Percentiles rank a stretch among this genome's conserved stretches.
Conservation (phyloP, 2,797 vertebrate species). For the Microcaecilia unicolor region DNA sequence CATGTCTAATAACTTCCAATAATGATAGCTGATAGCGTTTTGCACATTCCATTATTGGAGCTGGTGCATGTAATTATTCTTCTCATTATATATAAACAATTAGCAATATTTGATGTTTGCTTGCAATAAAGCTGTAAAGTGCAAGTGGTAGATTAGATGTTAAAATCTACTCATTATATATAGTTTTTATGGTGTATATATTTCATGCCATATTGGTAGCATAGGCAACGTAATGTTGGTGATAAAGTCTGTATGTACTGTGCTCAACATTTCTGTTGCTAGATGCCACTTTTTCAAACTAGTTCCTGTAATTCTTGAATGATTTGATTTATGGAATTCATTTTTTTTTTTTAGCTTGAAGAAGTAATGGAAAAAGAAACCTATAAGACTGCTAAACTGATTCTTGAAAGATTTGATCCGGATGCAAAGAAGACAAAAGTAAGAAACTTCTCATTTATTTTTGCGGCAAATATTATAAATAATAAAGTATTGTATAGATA, state of each 20-base stretch:
- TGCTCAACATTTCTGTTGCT: constrained; percentile 15
- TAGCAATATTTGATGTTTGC: constrained; percentile 79
- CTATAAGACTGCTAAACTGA: constrained; percentile 94
- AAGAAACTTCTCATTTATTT: constrained; percentile 25
- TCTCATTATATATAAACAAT: constrained; percentile 98
- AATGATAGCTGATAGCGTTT: constrained; percentile 99
- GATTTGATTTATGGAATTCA: constrained; percentile 23
- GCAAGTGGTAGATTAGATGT: constrained; percentile 45
- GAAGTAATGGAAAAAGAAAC: constrained; percentile 99
- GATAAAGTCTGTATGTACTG: neutral
- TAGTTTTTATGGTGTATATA: constrained; percentile 14
- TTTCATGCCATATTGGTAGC: constrained; percentile 12
- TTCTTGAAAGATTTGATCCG: constrained; percentile 95
- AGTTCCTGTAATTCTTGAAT: accelerated
- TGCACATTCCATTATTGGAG: constrained; percentile 98
- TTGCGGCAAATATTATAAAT: neutral
- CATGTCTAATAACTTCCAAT: constrained; percentile 99
- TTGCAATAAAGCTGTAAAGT: constrained; percentile 73
- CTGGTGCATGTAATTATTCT: constrained; percentile 98
- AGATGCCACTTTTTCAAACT: constrained; percentile 16
- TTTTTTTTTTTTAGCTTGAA: constrained; percentile 75
- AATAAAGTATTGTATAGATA: constrained; percentile 15
- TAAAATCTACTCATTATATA: constrained; percentile 35
- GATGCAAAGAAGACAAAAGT: constrained; percentile 83
- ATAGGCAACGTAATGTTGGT: neutral